Conservation (phyloP, 1,140 invertebrate genomes). For the Drosophila obscura region DNA sequence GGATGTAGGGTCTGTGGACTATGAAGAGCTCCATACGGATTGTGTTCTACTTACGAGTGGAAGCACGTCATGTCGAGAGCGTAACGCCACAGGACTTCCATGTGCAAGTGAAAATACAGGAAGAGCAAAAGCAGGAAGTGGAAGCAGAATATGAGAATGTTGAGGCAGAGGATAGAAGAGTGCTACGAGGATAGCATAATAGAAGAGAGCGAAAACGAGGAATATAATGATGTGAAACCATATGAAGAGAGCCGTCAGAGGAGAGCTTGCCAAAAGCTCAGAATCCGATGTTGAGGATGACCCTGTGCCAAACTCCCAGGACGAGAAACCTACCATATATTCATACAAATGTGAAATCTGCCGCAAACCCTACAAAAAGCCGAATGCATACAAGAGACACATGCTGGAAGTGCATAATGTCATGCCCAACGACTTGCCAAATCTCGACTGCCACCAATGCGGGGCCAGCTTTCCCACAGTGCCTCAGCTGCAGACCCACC, state of each 20-base stretch:
- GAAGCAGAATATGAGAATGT: not conserved
- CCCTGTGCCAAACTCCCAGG: not conserved
- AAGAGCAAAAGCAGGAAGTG: constrained; percentile 2
- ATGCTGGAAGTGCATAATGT: constrained; percentile 56
- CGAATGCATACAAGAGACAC: constrained; percentile 60
- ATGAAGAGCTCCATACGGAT: no score
- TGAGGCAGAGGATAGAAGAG: constrained; percentile 2
- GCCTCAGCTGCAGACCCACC: constrained; percentile 77
- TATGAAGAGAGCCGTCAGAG: not conserved
- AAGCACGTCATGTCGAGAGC: constrained; percentile 47
- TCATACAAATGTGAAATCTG: constrained; percentile 54
- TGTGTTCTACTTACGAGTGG: constrained; percentile 55
- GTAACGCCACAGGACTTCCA: constrained; percentile 12
- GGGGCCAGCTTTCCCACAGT: constrained; percentile 77
- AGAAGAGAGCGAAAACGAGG: constrained; percentile 9
- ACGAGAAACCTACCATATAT: constrained; percentile 16
- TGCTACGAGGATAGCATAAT: constrained; percentile 17
- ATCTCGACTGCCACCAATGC: constrained; percentile 71
- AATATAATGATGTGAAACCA: not conserved
- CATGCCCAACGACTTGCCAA: constrained; percentile 47
- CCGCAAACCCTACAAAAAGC: constrained; percentile 61
- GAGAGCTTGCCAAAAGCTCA: not conserved
- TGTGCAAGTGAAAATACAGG: constrained; percentile 10
- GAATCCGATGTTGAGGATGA: not conserved
- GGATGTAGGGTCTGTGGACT: no score